Evolutionary conservation across 1,140 invertebrate species (phyloP), one percentile per base, ranked within the genome.

Genomic region (Phenacoccus solenopsis): DNA sequence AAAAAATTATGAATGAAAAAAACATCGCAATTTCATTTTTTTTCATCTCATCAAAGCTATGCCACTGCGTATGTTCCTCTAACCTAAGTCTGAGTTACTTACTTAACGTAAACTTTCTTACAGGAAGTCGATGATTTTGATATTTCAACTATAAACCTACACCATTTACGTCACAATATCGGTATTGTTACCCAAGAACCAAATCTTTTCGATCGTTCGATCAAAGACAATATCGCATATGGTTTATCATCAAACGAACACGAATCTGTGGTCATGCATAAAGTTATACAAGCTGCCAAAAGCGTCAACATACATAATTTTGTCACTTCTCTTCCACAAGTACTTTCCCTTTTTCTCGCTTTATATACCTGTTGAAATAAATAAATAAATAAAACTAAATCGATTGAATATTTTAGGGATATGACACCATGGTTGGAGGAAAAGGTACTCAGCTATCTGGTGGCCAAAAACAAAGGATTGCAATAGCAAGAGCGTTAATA

Each of bases 111-210:
- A 5, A 49, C 32, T 35, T 68, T 32, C 25, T n/a, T n/a, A n/a
- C 21, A 71, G 71, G 68, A 73, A 67, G 49, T 93, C 2, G 90
- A 92, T 75, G 84, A 84, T 32, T 74, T 84, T 5, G 82, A 90
- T 76, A 79, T 92, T 9, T 81, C 77, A 73, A 76, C 83, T 4
- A 74, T 90, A 16, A 86, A 90, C 79, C 84, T 88, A 0, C 74
- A 76, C 1, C 90, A 88, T 88, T 79, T 93, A 35, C 85, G 88
- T 69, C 83, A 79, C 28, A 84, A 86, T 76, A 84, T 97, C 61
- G 94, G 93, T 2, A 88, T 92, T 70, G 96, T 97, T 69, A 91
- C 91, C 78, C 94, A 97, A 81, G 93, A 97, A 77, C 94, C 94
- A 1, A 85, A 94, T 69, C 78, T 98, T 59, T 98, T 98, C 82